phyloP scores from a whole-genome alignment of 2,888 invertebrate genomes.

The Nomada goodeniana region DNA sequence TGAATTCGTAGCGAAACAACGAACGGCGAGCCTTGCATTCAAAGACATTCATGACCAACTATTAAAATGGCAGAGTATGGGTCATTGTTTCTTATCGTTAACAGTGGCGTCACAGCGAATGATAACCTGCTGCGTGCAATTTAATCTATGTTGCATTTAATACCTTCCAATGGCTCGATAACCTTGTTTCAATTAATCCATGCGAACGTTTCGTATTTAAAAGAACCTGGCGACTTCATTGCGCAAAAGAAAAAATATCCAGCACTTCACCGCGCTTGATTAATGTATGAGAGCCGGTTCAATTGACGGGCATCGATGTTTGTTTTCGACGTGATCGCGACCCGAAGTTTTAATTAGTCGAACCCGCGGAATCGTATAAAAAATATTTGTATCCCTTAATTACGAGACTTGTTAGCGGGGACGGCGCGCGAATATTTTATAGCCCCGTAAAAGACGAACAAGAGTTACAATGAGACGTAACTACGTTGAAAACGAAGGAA shows the following conservation, averaged over 20 bases:
- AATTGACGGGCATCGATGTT: conserved; percentile 2
- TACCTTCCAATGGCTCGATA: too few species aligned
- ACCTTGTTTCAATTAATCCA: too few species aligned
- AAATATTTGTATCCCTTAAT: conserved; percentile 59
- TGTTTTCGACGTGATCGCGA: conserved; percentile 27
- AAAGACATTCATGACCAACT: too few species aligned
- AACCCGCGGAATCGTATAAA: conserved; percentile 43
- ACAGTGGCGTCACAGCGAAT: too few species aligned
- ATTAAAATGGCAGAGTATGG: too few species aligned
- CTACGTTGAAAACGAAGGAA: conserved; percentile 48
- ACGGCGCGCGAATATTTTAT: conserved; percentile 54
- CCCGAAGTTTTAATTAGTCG: conserved; percentile 49
- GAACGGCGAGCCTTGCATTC: too few species aligned
- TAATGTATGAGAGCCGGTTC: neutral
- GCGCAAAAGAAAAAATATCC: neutral
- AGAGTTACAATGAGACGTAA: conserved; percentile 54
- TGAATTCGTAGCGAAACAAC: too few species aligned
- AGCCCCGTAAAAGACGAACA: conserved; percentile 49
- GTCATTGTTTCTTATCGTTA: too few species aligned
- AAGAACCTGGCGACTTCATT: neutral
- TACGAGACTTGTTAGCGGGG: conserved; percentile 55
- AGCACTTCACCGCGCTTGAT: neutral
- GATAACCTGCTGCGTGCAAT: too few species aligned
- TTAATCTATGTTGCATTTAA: too few species aligned
- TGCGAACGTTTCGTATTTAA: too few species aligned